phyloP scores from a whole-genome alignment of 2,888 invertebrate species.

The Pandemis corylana region DNA sequence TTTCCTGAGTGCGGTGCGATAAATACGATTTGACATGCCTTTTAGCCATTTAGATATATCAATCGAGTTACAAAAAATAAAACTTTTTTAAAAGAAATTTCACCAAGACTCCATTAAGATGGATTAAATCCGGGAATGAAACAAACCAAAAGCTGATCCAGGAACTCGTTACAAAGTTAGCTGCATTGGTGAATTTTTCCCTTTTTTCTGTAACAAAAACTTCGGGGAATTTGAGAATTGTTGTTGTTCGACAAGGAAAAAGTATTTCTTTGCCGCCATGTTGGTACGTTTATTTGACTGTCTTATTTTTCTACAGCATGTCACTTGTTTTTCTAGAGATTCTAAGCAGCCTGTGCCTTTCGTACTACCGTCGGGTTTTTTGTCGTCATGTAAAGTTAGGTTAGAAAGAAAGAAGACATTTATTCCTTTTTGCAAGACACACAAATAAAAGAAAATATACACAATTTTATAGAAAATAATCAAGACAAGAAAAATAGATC shows the following conservation, averaged over 20 bases:
- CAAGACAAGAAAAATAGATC: too few relatives aligned
- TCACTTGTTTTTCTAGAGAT: too few relatives aligned
- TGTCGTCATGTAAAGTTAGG: too few relatives aligned
- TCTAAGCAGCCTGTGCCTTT: too few relatives aligned
- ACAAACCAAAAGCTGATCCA: not conserved
- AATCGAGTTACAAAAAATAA: not conserved
- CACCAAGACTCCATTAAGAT: not conserved
- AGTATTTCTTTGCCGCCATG: too few relatives aligned
- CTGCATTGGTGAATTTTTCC: not conserved
- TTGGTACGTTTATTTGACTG: too few relatives aligned
- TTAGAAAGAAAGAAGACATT: too few relatives aligned
- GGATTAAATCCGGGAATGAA: not conserved
- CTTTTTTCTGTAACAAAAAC: not conserved
- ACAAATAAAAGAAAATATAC: too few relatives aligned
- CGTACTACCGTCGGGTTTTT: too few relatives aligned
- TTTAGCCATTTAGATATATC: not conserved
- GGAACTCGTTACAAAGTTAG: constrained; percentile 1
- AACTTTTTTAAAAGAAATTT: not conserved
- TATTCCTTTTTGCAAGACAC: too few relatives aligned
- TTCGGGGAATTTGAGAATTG: not conserved
- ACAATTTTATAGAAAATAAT: too few relatives aligned
- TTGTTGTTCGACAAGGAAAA: not conserved
- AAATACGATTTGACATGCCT: not conserved
- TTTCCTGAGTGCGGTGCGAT: not conserved
- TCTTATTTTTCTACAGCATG: too few relatives aligned